phyloP scores from a whole-genome alignment of 2,888 invertebrate species.

The Idaea dimidiata region DNA sequence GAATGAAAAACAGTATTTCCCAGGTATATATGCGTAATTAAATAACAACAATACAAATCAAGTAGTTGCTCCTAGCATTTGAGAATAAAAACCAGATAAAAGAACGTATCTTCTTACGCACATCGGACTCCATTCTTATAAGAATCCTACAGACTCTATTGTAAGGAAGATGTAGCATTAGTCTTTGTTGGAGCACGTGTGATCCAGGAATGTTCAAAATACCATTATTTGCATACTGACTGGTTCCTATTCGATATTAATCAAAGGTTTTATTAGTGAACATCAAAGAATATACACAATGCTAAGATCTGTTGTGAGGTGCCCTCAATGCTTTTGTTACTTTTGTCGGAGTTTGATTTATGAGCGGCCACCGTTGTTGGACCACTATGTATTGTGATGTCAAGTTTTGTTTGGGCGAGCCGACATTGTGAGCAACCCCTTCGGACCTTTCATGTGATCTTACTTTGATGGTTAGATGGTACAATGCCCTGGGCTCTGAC shows the following conservation, averaged over 20 bases:
- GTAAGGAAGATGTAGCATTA: constrained; percentile 71
- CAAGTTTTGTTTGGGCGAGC: constrained; percentile 77
- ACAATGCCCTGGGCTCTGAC: constrained; percentile 63
- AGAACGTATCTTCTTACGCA: constrained; percentile 11
- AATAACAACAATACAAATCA: not conserved
- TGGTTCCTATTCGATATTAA: constrained; percentile 80
- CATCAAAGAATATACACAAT: constrained; percentile 80
- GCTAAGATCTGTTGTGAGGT: constrained; percentile 80
- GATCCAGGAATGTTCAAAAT: constrained; percentile 66
- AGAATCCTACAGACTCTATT: constrained; percentile 64
- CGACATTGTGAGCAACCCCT: constrained; percentile 78
- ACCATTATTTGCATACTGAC: constrained; percentile 78
- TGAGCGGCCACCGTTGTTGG: constrained; percentile 79
- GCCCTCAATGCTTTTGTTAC: constrained; percentile 80
- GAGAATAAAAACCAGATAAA: not conserved
- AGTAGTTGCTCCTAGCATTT: not conserved
- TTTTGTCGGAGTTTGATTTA: constrained; percentile 80
- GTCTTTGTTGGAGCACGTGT: constrained; percentile 74
- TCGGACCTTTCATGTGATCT: constrained; percentile 74
- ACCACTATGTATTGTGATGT: constrained; percentile 77
- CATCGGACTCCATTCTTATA: constrained; percentile 46
- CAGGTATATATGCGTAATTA: not conserved
- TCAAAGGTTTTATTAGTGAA: constrained; percentile 81
- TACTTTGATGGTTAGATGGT: constrained; percentile 73
- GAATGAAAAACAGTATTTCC: not conserved